A percentile compares a stretch with the other conserved stretches of the same genome.
phyloP scores from a whole-genome alignment of 1,140 invertebrate genomes.

The Globodera rostochiensis region DNA sequence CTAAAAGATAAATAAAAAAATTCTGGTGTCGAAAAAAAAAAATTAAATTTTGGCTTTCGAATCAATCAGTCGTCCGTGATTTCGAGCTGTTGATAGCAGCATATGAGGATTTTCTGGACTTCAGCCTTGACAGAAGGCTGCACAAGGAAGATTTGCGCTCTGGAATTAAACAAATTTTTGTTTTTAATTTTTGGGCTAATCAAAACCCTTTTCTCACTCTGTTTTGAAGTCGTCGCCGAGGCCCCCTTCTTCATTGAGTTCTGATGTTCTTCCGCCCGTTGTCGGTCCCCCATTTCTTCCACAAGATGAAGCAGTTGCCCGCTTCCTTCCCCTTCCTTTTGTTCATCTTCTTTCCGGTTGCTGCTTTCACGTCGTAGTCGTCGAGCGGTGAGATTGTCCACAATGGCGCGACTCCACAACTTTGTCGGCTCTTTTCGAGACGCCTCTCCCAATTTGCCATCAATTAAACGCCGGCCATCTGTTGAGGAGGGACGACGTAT shows the following conservation, averaged over 20 bases:
- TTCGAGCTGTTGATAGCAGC: background rate
- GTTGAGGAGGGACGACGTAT: background rate
- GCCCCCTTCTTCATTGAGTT: no score
- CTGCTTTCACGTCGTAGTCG: background rate
- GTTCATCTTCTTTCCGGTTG: background rate
- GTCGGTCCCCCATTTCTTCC: background rate
- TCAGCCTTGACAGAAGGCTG: background rate
- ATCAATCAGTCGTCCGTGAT: background rate
- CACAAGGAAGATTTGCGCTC: background rate
- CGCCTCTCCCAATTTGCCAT: background rate
- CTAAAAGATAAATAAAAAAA: no score
- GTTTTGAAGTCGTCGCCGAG: no score
- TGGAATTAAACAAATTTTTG: background rate
- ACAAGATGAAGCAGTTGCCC: no score
- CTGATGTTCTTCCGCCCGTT: background rate
- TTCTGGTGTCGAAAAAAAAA: no score
- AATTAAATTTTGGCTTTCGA: no score
- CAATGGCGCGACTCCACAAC: background rate
- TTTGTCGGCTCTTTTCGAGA: background rate
- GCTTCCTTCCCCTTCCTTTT: background rate
- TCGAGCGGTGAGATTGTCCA: background rate
- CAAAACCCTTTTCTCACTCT: no score
- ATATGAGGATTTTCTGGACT: background rate
- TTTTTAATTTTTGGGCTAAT: background rate
- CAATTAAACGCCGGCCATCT: background rate